These are phyloP conservation scores for Clarias laeviceps DNA, from an alignment of 2,797 vertebrate genomes.

Conservation along the genomic window DNA sequence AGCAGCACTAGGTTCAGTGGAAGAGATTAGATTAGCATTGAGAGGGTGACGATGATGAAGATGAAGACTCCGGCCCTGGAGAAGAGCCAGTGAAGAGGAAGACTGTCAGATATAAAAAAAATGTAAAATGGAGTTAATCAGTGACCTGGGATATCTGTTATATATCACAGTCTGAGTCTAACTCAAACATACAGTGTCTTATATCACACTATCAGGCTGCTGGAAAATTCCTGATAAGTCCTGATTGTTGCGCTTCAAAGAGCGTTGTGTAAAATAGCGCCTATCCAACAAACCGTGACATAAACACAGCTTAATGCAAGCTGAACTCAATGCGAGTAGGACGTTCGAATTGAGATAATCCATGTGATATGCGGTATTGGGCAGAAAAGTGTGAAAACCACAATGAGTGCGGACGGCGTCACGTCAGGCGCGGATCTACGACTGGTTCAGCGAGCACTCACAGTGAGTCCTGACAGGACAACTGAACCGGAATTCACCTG, in stretches of 20 bases:
- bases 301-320: conserved; percentile 35
- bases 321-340: background rate
- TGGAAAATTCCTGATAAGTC: conserved; percentile 5
- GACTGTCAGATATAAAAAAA: conserved; percentile 36
- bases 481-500: conserved; percentile 56
- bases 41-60: conserved; percentile 47
- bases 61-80: conserved; percentile 35
- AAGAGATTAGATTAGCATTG: conserved; percentile 37
- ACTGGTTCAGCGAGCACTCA: conserved; percentile 13
- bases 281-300: conserved; percentile 29
- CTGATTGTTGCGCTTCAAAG: conserved; percentile 13
- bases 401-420: conserved; percentile 42
- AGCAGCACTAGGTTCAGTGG: background rate
- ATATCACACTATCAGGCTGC: conserved; percentile 20
- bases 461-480: conserved; percentile 15
- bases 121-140: conserved; percentile 48
- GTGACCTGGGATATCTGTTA: conserved; percentile 48
- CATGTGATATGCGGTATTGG: conserved; percentile 45
- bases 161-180: conserved; percentile 28
- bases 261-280: conserved; percentile 7
- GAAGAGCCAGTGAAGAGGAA: conserved; percentile 52
- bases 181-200: conserved; percentile 41
- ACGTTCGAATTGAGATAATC: conserved; percentile 37
- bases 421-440: conserved; percentile 35
- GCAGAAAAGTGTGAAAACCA: conserved; percentile 50